Evolutionary conservation across 1,140 invertebrate genomes (phyloP).

Genomic region (Aporrectodea caliginosa): DNA sequence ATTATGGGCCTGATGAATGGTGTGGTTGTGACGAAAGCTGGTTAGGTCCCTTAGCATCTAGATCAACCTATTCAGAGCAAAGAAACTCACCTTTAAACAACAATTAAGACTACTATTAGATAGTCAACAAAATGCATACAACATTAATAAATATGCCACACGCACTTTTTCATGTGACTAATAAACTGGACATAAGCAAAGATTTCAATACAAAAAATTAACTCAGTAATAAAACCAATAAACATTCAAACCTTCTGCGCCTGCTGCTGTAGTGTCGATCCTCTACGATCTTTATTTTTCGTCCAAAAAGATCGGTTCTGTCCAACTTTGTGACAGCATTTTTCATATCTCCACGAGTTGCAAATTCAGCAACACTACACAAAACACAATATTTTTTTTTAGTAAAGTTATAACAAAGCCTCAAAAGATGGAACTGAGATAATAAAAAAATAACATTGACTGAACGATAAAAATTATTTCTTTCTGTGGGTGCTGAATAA

Average conservation of each 20-base stretch:
- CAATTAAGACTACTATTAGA: too few species aligned
- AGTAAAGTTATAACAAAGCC: not conserved
- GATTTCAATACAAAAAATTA: not conserved
- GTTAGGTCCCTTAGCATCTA: too few species aligned
- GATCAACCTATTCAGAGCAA: too few species aligned
- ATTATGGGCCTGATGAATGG: too few species aligned
- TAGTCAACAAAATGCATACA: not conserved
- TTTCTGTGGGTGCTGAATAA: too few species aligned
- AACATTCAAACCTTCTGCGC: conserved; percentile 40
- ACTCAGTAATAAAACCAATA: not conserved
- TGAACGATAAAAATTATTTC: too few species aligned
- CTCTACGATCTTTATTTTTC: conserved; percentile 79
- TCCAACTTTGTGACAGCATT: conserved; percentile 93
- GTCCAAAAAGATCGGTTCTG: conserved; percentile 79
- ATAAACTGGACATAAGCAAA: not conserved
- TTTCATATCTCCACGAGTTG: conserved; percentile 76
- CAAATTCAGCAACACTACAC: conserved; percentile 53
- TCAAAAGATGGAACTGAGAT: not conserved
- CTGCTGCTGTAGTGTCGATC: conserved; percentile 67
- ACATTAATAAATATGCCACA: not conserved
- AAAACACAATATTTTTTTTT: not conserved
- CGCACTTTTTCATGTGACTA: not conserved
- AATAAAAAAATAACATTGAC: not conserved
- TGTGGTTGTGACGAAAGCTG: too few species aligned
- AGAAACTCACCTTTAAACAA: too few species aligned